These are phyloP conservation scores for Erannis defoliaria DNA, from an alignment of 2,888 invertebrate species.

Conservation along the genomic window DNA sequence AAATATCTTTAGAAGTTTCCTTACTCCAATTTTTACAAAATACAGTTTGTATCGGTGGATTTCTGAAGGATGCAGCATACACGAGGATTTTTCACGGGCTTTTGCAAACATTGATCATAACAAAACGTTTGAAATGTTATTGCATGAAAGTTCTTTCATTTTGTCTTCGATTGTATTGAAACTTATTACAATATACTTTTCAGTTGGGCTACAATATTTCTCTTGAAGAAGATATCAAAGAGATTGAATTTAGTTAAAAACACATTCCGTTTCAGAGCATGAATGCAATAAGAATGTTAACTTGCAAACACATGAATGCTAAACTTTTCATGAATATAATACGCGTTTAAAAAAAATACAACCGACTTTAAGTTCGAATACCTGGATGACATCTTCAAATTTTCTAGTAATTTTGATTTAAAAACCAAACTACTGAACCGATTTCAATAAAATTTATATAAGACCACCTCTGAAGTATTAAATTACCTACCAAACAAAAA, in stretches of 20 bases:
- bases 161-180: neutral
- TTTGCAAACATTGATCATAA: conserved; percentile 13
- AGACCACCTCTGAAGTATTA: no score
- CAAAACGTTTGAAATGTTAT: conserved; percentile 8
- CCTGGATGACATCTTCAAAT: no score
- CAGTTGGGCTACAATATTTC: neutral
- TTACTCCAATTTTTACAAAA: neutral
- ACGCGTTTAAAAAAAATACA: no score
- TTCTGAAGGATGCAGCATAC: neutral
- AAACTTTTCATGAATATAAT: no score
- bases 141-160: conserved; percentile 14
- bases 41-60: neutral
- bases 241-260: neutral
- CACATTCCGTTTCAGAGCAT: neutral
- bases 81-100: conserved; percentile 6
- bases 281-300: neutral
- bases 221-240: neutral
- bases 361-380: no score
- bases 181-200: neutral
- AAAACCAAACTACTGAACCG: no score
- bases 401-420: no score
- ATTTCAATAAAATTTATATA: no score
- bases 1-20: neutral
- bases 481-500: no score
- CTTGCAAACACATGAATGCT: no score